Percentiles rank a stretch among this genome's conserved stretches.
Evolutionary conservation across 2,797 vertebrate species (phyloP).

Genomic region (Australoheros facetus): DNA sequence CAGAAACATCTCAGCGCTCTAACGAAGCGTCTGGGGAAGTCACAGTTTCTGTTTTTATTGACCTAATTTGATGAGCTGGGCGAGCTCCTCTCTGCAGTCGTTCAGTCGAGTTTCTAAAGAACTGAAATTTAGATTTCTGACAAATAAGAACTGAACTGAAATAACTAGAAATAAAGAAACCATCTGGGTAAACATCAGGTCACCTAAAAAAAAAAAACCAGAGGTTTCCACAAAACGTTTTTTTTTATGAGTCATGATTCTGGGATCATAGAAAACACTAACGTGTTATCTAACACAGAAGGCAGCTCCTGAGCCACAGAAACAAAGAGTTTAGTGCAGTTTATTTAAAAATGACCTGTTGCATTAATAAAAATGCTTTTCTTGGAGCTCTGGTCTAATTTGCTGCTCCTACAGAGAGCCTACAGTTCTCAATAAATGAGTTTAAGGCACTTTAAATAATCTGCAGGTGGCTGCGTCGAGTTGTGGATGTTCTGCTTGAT

Average conservation of each 20-base stretch:
- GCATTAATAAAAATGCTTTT: conserved; percentile 60
- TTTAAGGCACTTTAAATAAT: too few relatives aligned
- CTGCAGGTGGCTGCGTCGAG: too few relatives aligned
- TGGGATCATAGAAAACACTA: too few relatives aligned
- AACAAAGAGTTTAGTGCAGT: conserved; percentile 26
- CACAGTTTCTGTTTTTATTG: neutral
- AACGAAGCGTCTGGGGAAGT: accelerated
- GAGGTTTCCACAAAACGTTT: too few relatives aligned
- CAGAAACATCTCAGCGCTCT: too few relatives aligned
- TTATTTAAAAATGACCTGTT: conserved; percentile 38
- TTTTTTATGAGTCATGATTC: neutral
- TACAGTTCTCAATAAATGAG: too few relatives aligned
- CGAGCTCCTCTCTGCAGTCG: neutral
- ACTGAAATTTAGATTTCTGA: too few relatives aligned
- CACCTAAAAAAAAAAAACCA: too few relatives aligned
- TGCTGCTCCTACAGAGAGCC: neutral
- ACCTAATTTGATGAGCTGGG: accelerated
- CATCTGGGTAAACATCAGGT: neutral
- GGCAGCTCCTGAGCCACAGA: neutral
- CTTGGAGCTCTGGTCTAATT: conserved; percentile 38
- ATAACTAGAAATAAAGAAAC: neutral
- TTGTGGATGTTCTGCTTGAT: too few relatives aligned
- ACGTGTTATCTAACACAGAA: neutral
- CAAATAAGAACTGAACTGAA: neutral
- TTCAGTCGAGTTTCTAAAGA: neutral